A percentile compares a stretch with the other conserved stretches of the same genome.
Evolutionary conservation across 2,797 vertebrate genomes (phyloP).

Genomic region (Acipenser transmontanus): DNA sequence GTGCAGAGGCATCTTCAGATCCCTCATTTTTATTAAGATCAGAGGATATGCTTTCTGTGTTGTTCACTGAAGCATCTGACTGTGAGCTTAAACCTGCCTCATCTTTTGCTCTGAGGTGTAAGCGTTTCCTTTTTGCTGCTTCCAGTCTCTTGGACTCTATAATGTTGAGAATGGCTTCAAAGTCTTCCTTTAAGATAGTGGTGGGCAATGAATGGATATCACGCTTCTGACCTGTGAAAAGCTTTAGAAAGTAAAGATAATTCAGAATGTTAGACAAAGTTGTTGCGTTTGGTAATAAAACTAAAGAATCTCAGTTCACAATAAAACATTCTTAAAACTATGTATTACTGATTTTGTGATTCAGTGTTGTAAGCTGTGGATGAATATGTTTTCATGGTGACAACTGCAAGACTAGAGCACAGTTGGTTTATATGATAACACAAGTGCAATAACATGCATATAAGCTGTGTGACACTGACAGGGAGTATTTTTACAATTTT

Average conservation of each 20-base stretch:
- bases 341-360: no score
- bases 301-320: not conserved
- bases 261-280: slow-evolving; percentile 8
- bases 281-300: not conserved
- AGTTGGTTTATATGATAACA: no score
- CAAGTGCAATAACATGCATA: no score
- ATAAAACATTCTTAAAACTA: no score
- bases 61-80: slow-evolving; percentile 16
- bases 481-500: no score
- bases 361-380: no score
- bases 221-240: slow-evolving; percentile 49
- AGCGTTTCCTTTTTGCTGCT: slow-evolving; percentile 27
- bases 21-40: slow-evolving; percentile 11
- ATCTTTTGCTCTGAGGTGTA: slow-evolving; percentile 18
- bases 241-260: slow-evolving; percentile 26
- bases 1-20: slow-evolving; percentile 21
- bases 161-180: slow-evolving; percentile 38
- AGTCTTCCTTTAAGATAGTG: slow-evolving; percentile 37
- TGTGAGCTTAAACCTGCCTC: slow-evolving; percentile 21
- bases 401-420: no score
- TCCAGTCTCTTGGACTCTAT: slow-evolving; percentile 33
- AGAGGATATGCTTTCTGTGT: slow-evolving; percentile 16
- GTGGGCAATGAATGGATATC: slow-evolving; percentile 40
- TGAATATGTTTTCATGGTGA: no score
- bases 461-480: no score